Conservation (phyloP, 2,888 invertebrate genomes). For the Pseudococcus jackbeardsleyi region DNA sequence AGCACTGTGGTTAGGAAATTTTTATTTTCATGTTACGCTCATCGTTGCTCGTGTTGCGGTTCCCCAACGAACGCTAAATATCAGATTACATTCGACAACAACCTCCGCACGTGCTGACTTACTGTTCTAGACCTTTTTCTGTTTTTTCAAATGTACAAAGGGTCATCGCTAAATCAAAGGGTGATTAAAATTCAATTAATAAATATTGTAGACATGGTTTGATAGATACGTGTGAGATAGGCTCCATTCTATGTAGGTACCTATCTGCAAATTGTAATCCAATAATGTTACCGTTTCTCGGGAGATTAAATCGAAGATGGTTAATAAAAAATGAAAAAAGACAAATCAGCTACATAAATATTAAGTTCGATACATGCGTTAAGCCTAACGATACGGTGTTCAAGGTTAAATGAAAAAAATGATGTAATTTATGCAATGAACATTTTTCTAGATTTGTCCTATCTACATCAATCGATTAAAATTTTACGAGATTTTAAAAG, state of each 20-base stretch:
- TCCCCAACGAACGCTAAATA: constrained; percentile 52
- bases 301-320: neutral
- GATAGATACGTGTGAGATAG: neutral
- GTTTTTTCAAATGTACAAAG: constrained; percentile 59
- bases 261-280: neutral
- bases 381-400: neutral
- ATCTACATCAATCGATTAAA: neutral
- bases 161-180: constrained; percentile 51
- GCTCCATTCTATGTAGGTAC: neutral
- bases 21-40: constrained; percentile 57
- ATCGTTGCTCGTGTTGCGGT: constrained; percentile 53
- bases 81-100: constrained; percentile 57
- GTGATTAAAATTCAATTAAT: constrained; percentile 42
- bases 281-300: neutral
- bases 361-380: neutral
- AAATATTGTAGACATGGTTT: neutral
- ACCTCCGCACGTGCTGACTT: constrained; percentile 63
- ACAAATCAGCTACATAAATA: neutral
- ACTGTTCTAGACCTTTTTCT: constrained; percentile 34
- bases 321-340: neutral
- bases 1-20: constrained; percentile 57
- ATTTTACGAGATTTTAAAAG: neutral
- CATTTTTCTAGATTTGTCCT: neutral
- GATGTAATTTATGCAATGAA: neutral
- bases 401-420: constrained; percentile 7